Percentiles rank a stretch among this genome's conserved stretches.
Conservation (phyloP, 2,113 vertebrate species). For the Notarius lentiginosus region DNA sequence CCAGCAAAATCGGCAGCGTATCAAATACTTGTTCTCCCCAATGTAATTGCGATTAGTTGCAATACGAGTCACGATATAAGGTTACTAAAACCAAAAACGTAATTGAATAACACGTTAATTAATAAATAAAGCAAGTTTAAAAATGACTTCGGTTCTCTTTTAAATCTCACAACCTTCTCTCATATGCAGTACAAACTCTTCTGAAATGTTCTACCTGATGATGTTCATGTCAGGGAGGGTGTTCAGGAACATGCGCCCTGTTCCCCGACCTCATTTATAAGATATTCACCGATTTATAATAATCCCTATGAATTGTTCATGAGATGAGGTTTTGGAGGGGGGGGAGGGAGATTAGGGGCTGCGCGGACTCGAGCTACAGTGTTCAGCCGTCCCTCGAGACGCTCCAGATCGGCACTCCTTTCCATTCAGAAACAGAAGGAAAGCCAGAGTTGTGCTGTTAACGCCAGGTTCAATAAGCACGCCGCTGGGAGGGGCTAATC, state of each 20-base stretch:
- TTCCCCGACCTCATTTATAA: conserved; percentile 5
- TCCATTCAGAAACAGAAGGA: conserved; percentile 15
- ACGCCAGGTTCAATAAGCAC: conserved; percentile 45
- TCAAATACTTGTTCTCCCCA: too few relatives aligned
- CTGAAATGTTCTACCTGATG: neutral
- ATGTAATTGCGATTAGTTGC: too few relatives aligned
- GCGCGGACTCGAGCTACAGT: neutral
- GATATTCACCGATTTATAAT: conserved; percentile 35
- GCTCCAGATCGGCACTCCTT: conserved; percentile 18
- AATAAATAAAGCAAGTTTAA: too few relatives aligned
- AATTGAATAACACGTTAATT: too few relatives aligned
- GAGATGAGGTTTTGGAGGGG: neutral
- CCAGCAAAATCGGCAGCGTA: too few relatives aligned
- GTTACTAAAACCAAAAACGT: too few relatives aligned
- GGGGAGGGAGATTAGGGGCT: neutral
- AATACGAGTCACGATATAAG: too few relatives aligned
- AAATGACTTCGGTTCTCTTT: too few relatives aligned
- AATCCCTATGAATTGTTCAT: conserved; percentile 43
- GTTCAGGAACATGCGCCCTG: neutral
- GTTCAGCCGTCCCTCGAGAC: conserved; percentile 28
- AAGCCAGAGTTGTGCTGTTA: conserved; percentile 38
- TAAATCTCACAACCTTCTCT: neutral
- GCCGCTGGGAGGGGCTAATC: conserved; percentile 41
- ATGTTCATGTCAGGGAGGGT: neutral
- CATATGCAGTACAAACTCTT: neutral